These are phyloP conservation scores for Eulemur macaco DNA, from an alignment of 2,113 vertebrate species.

Conservation along the genomic window DNA sequence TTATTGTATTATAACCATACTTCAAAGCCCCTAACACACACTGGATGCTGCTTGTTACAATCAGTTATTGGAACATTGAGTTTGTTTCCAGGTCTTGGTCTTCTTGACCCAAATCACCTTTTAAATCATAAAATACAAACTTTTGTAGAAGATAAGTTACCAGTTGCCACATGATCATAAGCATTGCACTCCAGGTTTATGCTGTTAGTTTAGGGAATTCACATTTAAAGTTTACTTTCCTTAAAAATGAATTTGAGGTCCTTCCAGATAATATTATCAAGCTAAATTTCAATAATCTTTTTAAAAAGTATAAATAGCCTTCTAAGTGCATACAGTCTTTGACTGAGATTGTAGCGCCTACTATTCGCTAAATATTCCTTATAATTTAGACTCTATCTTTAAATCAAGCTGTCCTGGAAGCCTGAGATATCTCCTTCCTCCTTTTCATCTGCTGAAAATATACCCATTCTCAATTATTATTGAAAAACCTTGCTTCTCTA, in stretches of 20 bases:
- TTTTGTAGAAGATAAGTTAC: neutral
- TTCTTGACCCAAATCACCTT: neutral
- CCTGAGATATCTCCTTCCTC: neutral
- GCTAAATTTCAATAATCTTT: neutral
- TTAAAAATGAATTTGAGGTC: neutral
- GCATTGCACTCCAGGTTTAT: neutral
- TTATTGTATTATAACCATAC: neutral
- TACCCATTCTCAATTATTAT: neutral
- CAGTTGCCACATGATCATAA: neutral
- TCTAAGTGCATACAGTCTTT: neutral
- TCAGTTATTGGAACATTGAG: neutral
- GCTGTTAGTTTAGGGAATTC: neutral
- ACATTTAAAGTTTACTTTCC: neutral
- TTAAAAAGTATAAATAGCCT: neutral
- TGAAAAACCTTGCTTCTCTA: neutral
- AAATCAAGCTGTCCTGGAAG: neutral
- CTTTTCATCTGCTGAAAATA: neutral
- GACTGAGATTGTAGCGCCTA: neutral
- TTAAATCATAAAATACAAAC: conserved; percentile 8
- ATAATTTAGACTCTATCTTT: neutral
- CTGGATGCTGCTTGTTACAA: neutral
- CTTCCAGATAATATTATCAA: neutral
- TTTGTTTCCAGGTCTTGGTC: neutral
- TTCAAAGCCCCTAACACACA: neutral
- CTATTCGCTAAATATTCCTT: neutral